Conservation (phyloP, 2,113 vertebrate species). For the Anoura caudifer region DNA sequence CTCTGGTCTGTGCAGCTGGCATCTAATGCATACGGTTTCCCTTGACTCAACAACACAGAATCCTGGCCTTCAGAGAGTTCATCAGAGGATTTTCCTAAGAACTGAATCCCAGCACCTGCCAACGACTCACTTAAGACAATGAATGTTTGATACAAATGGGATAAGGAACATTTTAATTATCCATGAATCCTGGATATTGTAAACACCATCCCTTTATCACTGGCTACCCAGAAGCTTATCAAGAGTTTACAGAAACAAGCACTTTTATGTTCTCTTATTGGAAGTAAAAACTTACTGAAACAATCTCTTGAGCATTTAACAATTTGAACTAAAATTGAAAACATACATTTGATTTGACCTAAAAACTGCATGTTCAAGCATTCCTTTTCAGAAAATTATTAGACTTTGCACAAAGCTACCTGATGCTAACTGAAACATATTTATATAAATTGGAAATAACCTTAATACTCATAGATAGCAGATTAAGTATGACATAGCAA, state of each 20-base stretch:
- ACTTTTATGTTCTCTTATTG: not conserved
- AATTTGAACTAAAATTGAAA: constrained; percentile 16
- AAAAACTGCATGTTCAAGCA: not conserved
- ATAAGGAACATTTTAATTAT: constrained; percentile 40
- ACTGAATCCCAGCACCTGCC: not conserved
- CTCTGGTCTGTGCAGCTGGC: not conserved
- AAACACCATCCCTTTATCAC: not conserved
- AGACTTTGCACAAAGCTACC: not conserved
- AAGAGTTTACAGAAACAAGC: not conserved
- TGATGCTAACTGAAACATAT: not conserved
- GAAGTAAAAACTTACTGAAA: not conserved
- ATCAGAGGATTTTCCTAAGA: not conserved
- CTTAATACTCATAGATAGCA: not conserved
- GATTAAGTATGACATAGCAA: not conserved
- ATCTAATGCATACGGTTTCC: not conserved
- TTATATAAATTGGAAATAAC: not conserved
- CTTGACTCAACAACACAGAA: not conserved
- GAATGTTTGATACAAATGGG: not conserved
- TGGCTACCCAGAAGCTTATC: not conserved
- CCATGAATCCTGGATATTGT: not conserved
- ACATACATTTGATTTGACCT: not conserved
- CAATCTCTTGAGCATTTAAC: not conserved
- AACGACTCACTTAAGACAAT: not conserved
- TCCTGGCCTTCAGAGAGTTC: not conserved
- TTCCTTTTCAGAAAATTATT: constrained; percentile 20